Conservation (phyloP, 2,797 vertebrate genomes). For the Anguilla pacifica region DNA sequence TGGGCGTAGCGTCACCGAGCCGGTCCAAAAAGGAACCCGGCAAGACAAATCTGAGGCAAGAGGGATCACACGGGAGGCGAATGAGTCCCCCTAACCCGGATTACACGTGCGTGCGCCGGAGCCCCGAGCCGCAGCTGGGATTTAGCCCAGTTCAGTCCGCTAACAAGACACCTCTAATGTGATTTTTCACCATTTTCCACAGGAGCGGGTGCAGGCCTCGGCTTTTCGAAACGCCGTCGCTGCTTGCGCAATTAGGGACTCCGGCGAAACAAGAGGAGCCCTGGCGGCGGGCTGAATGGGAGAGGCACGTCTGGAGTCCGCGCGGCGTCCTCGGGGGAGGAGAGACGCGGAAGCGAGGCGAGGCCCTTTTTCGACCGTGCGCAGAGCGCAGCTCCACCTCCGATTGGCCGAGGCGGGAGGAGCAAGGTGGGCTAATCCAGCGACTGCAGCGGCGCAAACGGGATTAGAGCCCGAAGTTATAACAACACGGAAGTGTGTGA, state of each 20-base stretch:
- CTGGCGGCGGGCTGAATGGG: background rate
- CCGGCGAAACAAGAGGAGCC: background rate
- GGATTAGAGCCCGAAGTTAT: background rate
- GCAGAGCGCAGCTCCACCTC: background rate
- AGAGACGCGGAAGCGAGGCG: background rate
- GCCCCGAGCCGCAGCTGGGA: background rate
- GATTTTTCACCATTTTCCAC: background rate
- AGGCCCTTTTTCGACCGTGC: background rate
- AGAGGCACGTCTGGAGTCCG: background rate
- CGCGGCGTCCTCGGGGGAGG: background rate
- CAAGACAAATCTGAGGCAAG: background rate
- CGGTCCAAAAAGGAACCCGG: background rate
- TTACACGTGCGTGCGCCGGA: background rate
- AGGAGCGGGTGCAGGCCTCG: background rate
- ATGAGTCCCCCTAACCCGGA: background rate
- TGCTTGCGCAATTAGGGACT: background rate
- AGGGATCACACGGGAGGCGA: background rate
- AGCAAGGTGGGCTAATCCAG: background rate
- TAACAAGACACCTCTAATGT: background rate
- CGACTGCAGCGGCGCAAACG: background rate
- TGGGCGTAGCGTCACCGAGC: background rate
- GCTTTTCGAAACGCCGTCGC: background rate
- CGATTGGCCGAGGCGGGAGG: background rate
- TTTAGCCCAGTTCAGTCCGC: background rate
- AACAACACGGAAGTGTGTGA: background rate